Evolutionary conservation across 2,113 vertebrate species (phyloP).

Genomic region (Psephotus haematonotus): DNA sequence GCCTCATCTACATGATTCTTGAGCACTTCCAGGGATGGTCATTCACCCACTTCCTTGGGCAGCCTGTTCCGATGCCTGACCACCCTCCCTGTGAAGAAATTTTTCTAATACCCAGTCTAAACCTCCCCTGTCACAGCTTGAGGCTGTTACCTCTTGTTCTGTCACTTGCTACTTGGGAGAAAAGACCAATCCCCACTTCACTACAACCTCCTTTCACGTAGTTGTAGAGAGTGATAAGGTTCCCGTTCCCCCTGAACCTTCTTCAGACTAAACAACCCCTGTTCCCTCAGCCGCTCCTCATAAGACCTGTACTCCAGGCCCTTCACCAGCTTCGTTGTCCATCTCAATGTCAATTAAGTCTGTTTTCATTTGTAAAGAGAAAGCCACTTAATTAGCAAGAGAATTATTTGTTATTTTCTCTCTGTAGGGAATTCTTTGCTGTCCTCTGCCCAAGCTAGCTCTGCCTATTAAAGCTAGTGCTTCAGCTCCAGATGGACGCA

Average conservation of each 20-base stretch:
- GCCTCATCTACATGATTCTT: neutral
- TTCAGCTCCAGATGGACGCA: neutral
- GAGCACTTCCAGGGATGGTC: neutral
- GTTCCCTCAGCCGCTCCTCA: neutral
- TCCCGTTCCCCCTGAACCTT: neutral
- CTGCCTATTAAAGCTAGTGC: neutral
- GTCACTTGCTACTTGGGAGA: neutral
- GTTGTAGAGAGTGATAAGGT: neutral
- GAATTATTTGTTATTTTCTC: neutral
- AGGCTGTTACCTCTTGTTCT: neutral
- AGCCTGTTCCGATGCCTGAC: neutral
- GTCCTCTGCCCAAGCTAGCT: neutral
- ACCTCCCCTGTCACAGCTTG: neutral
- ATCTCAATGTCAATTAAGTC: neutral
- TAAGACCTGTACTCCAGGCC: neutral
- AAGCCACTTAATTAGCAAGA: neutral
- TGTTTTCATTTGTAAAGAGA: neutral
- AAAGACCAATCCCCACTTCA: neutral
- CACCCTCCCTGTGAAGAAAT: neutral
- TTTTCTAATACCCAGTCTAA: neutral
- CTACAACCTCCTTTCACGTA: neutral
- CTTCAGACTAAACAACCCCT: neutral
- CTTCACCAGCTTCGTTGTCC: neutral
- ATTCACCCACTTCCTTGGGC: neutral
- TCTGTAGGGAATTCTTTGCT: neutral